These are phyloP conservation scores for Acanthiza pusilla DNA, from an alignment of 2,797 vertebrate species.

Conservation along the genomic window DNA sequence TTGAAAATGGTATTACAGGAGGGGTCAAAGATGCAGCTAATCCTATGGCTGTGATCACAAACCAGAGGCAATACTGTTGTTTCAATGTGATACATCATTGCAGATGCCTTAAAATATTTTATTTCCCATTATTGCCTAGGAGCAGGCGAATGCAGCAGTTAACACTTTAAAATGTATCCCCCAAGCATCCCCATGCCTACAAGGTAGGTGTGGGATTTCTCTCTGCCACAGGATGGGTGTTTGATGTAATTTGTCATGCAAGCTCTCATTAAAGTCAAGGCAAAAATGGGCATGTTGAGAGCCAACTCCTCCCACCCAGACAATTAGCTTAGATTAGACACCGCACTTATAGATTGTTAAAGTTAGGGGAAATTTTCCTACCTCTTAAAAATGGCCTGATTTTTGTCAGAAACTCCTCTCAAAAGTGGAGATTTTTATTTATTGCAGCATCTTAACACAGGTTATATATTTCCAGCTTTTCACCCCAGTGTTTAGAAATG, in stretches of 20 bases:
- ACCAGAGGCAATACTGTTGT: neutral
- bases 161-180: neutral
- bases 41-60: neutral
- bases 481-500: neutral
- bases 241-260: neutral
- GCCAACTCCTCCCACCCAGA: neutral
- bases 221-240: neutral
- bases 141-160: neutral
- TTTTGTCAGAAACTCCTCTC: neutral
- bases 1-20: neutral
- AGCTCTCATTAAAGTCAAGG: neutral
- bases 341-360: neutral
- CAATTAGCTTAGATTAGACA: constrained; percentile 11
- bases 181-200: neutral
- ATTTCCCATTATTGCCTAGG: neutral
- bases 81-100: neutral
- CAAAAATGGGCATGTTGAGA: neutral
- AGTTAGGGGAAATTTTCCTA: neutral
- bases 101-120: neutral
- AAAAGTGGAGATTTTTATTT: neutral
- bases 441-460: fast-evolving
- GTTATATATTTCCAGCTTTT: neutral
- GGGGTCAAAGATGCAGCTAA: neutral
- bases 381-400: neutral
- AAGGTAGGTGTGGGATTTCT: neutral